phyloP scores from a whole-genome alignment of 2,888 invertebrate genomes.

The Holacanthella duospinosa region DNA sequence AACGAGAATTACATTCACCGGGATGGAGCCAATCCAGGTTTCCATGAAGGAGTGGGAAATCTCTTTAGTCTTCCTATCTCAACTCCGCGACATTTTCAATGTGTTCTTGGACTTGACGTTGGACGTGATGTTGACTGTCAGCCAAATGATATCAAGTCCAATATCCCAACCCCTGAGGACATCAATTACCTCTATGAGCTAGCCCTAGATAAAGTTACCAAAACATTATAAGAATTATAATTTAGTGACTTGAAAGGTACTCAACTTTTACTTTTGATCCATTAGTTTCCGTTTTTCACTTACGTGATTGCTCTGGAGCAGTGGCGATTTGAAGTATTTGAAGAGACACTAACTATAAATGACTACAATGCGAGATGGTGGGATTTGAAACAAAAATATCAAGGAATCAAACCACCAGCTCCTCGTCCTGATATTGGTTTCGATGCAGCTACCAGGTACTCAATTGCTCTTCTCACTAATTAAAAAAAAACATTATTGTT shows the following conservation, averaged over 20 bases:
- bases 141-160: background rate
- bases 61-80: conserved; percentile 38
- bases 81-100: conserved; percentile 34
- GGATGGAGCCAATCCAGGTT: conserved; percentile 68
- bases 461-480: conserved; percentile 39
- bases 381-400: conserved; percentile 33
- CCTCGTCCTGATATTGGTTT: conserved; percentile 37
- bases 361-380: conserved; percentile 40
- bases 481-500: background rate
- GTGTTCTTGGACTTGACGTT: conserved; percentile 20
- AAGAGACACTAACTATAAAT: conserved; percentile 30
- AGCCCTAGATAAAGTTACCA: conserved; percentile 38
- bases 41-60: conserved; percentile 42
- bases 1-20: conserved; percentile 59
- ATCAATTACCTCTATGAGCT: conserved; percentile 39
- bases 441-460: conserved; percentile 42
- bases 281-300: conserved; percentile 39
- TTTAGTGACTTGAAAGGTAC: background rate
- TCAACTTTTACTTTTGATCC: conserved; percentile 1
- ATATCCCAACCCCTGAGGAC: conserved; percentile 18
- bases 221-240: too few species aligned
- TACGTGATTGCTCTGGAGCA: conserved; percentile 40
- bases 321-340: conserved; percentile 41
- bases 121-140: conserved; percentile 15
- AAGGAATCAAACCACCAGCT: conserved; percentile 36